Evolutionary conservation across 2,888 invertebrate genomes (phyloP).

Genomic region (Eupithecia pulchellata): DNA sequence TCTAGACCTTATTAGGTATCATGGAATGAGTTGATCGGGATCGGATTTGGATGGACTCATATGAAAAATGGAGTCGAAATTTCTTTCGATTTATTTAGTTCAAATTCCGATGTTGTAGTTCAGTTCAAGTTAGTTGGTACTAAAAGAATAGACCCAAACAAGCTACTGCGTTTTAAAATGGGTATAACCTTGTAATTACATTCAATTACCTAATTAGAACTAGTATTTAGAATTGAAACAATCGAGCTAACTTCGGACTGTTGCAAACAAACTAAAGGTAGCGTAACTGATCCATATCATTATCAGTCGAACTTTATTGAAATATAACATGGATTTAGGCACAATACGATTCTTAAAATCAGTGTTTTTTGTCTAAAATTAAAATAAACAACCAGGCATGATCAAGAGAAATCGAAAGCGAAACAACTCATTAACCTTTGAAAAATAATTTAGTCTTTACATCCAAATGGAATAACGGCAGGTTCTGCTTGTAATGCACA

Average conservation of each 20-base stretch:
- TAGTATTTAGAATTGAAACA: too few species aligned
- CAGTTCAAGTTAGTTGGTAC: background rate
- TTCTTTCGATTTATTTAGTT: background rate
- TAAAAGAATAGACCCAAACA: background rate
- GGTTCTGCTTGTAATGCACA: conserved; percentile 2
- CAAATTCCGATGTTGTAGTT: background rate
- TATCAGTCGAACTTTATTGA: too few species aligned
- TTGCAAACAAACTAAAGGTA: too few species aligned
- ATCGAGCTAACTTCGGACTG: too few species aligned
- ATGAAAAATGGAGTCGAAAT: background rate
- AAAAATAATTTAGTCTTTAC: background rate
- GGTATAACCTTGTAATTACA: too few species aligned
- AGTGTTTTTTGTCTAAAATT: background rate
- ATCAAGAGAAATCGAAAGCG: background rate
- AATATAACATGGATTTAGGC: too few species aligned
- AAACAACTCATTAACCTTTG: conserved; percentile 3
- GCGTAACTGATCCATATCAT: too few species aligned
- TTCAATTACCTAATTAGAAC: too few species aligned
- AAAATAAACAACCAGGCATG: background rate
- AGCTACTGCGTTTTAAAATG: too few species aligned
- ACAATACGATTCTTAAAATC: background rate
- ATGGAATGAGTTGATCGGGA: background rate
- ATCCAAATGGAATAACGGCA: background rate
- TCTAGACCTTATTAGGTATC: background rate
- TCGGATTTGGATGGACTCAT: background rate